A percentile compares a stretch with the other conserved stretches of the same genome.
Evolutionary conservation across 2,888 invertebrate genomes (phyloP).

Genomic region (Eubasilissa splendida): DNA sequence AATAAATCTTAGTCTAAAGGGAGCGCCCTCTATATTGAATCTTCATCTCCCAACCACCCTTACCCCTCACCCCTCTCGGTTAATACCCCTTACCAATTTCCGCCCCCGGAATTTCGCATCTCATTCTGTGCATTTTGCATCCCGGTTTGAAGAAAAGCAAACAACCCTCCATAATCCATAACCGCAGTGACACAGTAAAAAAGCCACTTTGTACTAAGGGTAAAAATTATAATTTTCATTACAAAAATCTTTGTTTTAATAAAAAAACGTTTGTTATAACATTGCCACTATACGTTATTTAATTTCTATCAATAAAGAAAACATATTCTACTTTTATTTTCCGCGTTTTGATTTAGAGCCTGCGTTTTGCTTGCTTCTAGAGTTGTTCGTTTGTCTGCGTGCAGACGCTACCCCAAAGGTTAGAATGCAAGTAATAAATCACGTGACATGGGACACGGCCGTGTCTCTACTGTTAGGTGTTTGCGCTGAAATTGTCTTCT

Average conservation of each 20-base stretch:
- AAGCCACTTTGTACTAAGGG: too few species aligned
- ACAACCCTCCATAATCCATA: too few species aligned
- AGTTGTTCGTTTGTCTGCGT: too few species aligned
- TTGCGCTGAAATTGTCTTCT: neutral
- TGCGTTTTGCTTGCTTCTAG: too few species aligned
- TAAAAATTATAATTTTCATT: too few species aligned
- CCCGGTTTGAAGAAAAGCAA: slow-evolving; percentile 1
- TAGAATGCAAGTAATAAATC: slow-evolving; percentile 8
- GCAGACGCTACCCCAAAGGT: neutral
- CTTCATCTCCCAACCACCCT: slow-evolving; percentile 1
- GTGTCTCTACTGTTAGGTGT: slow-evolving; percentile 10
- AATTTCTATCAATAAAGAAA: too few species aligned
- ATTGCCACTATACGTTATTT: too few species aligned
- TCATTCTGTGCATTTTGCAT: slow-evolving; percentile 11
- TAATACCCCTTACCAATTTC: neutral
- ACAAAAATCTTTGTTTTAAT: too few species aligned
- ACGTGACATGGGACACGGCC: neutral
- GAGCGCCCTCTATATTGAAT: slow-evolving; percentile 39
- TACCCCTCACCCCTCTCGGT: neutral
- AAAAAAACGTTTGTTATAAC: too few species aligned
- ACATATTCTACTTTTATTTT: too few species aligned
- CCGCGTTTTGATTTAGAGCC: too few species aligned
- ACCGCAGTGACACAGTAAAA: too few species aligned
- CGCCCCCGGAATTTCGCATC: slow-evolving; percentile 7
- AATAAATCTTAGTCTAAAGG: slow-evolving; percentile 30